Evolutionary conservation across 2,888 invertebrate genomes (phyloP), one percentile per base, ranked within the genome.

Genomic region (Dicranocentrus wangi): DNA sequence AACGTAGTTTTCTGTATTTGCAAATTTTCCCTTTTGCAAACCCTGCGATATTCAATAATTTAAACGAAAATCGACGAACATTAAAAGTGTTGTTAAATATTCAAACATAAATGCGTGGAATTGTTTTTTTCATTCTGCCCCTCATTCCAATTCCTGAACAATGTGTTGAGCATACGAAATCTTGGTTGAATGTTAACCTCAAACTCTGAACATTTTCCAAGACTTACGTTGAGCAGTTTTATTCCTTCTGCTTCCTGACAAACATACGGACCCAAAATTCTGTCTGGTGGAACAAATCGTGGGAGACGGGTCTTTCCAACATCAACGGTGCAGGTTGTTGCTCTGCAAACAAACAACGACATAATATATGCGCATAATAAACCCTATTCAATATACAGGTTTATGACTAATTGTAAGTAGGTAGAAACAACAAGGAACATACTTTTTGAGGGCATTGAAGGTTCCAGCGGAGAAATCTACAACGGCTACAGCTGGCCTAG

Each of bases 391-490:
- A n/a, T n/a, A n/a, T n/a, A n/a, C n/a, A n/a, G n/a, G n/a, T n/a
- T n/a, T n/a, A n/a, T n/a, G n/a, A n/a, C n/a, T n/a, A n/a, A n/a
- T n/a, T n/a, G n/a, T n/a, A n/a, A n/a, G n/a, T n/a, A n/a, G n/a
- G n/a, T n/a, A n/a, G n/a, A n/a, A n/a, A n/a, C n/a, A n/a, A n/a
- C n/a, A n/a, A n/a, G n/a, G n/a, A n/a, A n/a, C 21, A 3, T 89
- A 95, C 94, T 95, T 93, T 90, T 95, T 95, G 42, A 99, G 96
- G 60, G 96, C 96, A 88, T 96, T 96, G 77, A 99, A 93, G n/a
- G 98, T 97, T 83, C 97, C 97, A 88, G 97, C 96, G 13, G 99
- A 98, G 90, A 99, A 99, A 91, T 99, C 99, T 68, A 99, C 95
- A 79, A 99, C 94, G n/a, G 99, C 99, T 19, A 97, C 95, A 1